Evolutionary conservation across 2,113 vertebrate species (phyloP), one percentile per base, ranked within the genome.

Genomic region (Etheostoma spectabile): DNA sequence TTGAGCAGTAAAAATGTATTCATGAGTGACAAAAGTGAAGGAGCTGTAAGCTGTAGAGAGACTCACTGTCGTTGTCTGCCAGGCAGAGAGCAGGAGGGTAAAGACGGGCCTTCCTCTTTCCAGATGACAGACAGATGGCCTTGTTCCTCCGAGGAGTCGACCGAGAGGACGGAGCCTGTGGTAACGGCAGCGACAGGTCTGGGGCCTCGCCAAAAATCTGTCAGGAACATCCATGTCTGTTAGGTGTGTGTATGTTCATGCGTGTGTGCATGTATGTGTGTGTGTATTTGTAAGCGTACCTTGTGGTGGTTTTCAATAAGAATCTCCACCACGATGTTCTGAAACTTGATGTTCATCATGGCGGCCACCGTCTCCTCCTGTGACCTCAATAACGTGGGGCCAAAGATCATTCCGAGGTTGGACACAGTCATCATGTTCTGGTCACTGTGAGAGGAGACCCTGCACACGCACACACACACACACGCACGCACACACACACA

Each of bases 301-400:
- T 99, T 99, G 87, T 98, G 93, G 82, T 98, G 97, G 93, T 99
- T 98, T 88, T 99, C 98, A 53, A 99, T 99, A 61, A 99, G 95
- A 79, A 99, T 98, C 93, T 99, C 98, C 75, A 99, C 97, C 63
- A 99, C 97, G 65, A 99, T 98, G 88, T 99, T 99, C 93, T 99
- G 98, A 94, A 99, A 99, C 89, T 99, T 99, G 90, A 99, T 99
- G 92, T 99, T 99, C 98, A 99, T 99, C 98, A 99, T 99, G 85
- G 98, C 98, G 8, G 98, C 98, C 87, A 99, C 98, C 0, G 98
- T 99, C 94, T 99, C 98, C 70, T 99, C 98, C 89, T 99, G 98
- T 0, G 97, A 97, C 92, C 98, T 96, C 98, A 99, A 99, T 71
- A 99, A 84, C 0, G 98, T 99, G 56, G 98, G 98, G 55, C 98